phyloP scores from a whole-genome alignment of 2,888 invertebrate genomes.

The Habroteleia sp. region DNA sequence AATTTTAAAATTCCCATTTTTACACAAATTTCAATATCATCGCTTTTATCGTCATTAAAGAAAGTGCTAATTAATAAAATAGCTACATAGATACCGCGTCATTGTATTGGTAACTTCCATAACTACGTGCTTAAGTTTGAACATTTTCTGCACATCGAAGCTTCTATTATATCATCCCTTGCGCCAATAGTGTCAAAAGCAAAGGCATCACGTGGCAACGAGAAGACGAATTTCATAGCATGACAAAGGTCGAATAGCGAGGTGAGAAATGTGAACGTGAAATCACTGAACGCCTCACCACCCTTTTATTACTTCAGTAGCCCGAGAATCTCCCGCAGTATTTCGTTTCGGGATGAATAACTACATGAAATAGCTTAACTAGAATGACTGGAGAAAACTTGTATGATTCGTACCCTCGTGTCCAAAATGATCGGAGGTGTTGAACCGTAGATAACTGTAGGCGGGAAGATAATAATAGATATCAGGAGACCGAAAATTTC shows the following conservation, averaged over 20 bases:
- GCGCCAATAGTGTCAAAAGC: constrained; percentile 46
- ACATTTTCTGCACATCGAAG: constrained; percentile 60
- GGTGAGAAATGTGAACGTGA: constrained; percentile 58
- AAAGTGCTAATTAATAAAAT: constrained; percentile 37
- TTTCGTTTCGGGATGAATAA: constrained; percentile 67
- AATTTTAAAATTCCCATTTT: no score
- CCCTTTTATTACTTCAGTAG: constrained; percentile 62
- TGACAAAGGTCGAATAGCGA: constrained; percentile 60
- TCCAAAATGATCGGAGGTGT: constrained; percentile 74
- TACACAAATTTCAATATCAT: no score
- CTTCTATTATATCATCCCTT: constrained; percentile 56
- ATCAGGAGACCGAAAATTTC: constrained; percentile 33
- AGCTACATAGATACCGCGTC: constrained; percentile 24
- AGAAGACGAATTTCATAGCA: constrained; percentile 58
- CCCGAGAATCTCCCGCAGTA: constrained; percentile 66
- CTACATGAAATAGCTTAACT: constrained; percentile 66
- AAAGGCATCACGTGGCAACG: constrained; percentile 62
- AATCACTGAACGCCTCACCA: constrained; percentile 63
- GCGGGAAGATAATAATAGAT: constrained; percentile 69
- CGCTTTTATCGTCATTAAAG: no score
- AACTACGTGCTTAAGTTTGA: constrained; percentile 26
- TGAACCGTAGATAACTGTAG: constrained; percentile 74
- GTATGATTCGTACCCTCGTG: constrained; percentile 65
- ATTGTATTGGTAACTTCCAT: constrained; percentile 27
- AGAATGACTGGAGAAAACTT: constrained; percentile 68